Conservation (phyloP, 1,140 invertebrate species). For the Drosophila carrolli region DNA sequence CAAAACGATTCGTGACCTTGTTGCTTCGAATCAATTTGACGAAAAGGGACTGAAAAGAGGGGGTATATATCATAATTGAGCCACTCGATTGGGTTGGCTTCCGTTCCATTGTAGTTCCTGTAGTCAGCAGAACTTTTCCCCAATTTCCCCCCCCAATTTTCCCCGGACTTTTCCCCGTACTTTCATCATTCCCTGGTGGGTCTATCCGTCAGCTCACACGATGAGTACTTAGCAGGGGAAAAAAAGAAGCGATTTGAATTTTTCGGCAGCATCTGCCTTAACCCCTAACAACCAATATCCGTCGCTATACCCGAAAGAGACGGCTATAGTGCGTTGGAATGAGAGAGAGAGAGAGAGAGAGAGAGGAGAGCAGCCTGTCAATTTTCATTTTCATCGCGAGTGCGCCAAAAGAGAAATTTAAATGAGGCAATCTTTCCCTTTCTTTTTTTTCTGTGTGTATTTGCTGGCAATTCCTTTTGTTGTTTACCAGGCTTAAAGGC, state of each 20-base stretch:
- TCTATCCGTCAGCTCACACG: conserved; percentile 29
- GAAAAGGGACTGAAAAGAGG: not conserved
- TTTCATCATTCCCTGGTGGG: conserved; percentile 17
- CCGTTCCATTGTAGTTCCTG: conserved; percentile 23
- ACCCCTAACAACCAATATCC: conserved; percentile 21
- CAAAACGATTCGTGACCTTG: conserved; percentile 12
- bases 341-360: not conserved
- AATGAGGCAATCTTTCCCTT: conserved; percentile 52
- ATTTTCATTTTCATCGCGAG: conserved; percentile 45
- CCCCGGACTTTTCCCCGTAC: conserved; percentile 2
- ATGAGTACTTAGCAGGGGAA: conserved; percentile 19
- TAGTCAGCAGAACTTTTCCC: conserved; percentile 20
- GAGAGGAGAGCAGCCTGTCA: conserved; percentile 16
- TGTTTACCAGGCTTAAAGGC: conserved; percentile 33
- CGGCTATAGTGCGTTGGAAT: not conserved
- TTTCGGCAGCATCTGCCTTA: conserved; percentile 25
- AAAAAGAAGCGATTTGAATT: conserved; percentile 34
- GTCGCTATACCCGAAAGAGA: not conserved
- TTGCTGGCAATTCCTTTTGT: conserved; percentile 17
- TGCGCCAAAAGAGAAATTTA: conserved; percentile 68
- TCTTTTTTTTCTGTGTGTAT: conserved; percentile 1
- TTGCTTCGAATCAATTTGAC: conserved; percentile 4
- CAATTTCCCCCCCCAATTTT: not conserved
- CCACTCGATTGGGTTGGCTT: conserved; percentile 16
- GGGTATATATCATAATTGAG: conserved; percentile 31